Evolutionary conservation across 2,113 vertebrate genomes (phyloP).

Genomic region (Tragelaphus scriptus): DNA sequence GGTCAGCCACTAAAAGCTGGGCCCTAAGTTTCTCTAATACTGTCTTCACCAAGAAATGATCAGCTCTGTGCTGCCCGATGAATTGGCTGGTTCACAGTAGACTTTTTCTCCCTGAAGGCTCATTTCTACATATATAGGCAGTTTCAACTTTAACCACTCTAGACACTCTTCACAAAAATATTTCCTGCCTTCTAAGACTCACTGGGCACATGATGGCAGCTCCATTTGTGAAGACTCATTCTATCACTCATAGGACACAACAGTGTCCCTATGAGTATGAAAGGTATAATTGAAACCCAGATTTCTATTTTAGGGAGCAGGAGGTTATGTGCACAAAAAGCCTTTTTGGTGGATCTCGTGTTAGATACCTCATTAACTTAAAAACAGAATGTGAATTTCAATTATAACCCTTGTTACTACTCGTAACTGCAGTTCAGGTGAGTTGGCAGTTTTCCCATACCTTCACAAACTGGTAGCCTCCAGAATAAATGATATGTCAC

Average conservation of each 20-base stretch:
- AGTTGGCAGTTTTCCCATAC: slow-evolving; percentile 76
- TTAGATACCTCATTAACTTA: slow-evolving; percentile 81
- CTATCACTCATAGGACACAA: not conserved
- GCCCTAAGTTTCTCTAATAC: not conserved
- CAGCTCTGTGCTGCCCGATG: not conserved
- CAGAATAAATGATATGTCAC: slow-evolving; percentile 75
- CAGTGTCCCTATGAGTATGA: not conserved
- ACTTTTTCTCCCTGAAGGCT: not conserved
- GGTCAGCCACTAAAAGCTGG: not conserved
- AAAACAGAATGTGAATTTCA: slow-evolving; percentile 80
- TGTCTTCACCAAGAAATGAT: not conserved
- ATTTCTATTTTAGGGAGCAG: slow-evolving; percentile 49
- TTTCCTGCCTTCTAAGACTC: not conserved
- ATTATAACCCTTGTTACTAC: slow-evolving; percentile 82
- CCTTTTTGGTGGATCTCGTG: slow-evolving; percentile 63
- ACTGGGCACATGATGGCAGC: not conserved
- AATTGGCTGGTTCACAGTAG: not conserved
- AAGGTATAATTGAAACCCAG: slow-evolving; percentile 58
- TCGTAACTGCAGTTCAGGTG: slow-evolving; percentile 77
- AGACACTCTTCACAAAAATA: not conserved
- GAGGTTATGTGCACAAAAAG: slow-evolving; percentile 67
- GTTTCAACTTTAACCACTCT: not conserved
- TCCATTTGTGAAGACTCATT: not conserved
- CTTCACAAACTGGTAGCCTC: slow-evolving; percentile 77
- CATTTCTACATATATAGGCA: not conserved